Evolutionary conservation across 1,140 invertebrate genomes (phyloP).

Genomic region (Metaphire vulgaris): DNA sequence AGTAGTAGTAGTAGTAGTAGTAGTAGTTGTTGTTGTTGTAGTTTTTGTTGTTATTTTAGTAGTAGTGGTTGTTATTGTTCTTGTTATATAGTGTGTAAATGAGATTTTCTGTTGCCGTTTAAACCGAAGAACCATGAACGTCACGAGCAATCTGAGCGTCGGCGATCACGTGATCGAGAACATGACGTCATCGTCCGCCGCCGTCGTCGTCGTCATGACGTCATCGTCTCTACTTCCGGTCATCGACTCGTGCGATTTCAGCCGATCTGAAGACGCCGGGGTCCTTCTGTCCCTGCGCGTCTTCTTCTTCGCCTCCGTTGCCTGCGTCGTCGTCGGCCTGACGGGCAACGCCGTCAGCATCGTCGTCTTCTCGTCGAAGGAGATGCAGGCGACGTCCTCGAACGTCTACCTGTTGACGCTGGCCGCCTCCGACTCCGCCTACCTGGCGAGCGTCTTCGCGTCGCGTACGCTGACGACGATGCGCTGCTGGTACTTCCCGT

Average conservation of each 20-base stretch:
- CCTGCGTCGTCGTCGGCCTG: conserved; percentile 13
- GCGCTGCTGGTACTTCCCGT: conserved; percentile 24
- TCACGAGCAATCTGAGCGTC: no score
- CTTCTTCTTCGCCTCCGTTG: conserved; percentile 10
- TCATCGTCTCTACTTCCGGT: background rate
- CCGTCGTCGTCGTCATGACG: background rate
- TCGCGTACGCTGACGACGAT: conserved; percentile 15
- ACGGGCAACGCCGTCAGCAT: conserved; percentile 16
- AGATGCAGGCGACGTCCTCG: conserved; percentile 22
- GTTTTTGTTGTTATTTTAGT: no score
- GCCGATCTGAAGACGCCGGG: no score
- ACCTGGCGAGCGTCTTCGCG: conserved; percentile 23
- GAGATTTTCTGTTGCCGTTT: no score
- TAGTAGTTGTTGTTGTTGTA: no score
- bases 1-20: no score
- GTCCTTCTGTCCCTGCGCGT: conserved; percentile 4
- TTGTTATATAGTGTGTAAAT: no score
- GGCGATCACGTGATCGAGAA: no score
- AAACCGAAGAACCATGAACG: no score
- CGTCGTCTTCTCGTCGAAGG: conserved; percentile 12
- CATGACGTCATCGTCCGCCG: background rate
- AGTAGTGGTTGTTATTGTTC: no score
- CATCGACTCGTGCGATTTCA: background rate
- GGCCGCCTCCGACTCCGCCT: conserved; percentile 26
- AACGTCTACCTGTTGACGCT: conserved; percentile 29